Base-by-base conservation (phyloP, 2,888 invertebrate genomes). In the Melanostoma scalare region DNA sequence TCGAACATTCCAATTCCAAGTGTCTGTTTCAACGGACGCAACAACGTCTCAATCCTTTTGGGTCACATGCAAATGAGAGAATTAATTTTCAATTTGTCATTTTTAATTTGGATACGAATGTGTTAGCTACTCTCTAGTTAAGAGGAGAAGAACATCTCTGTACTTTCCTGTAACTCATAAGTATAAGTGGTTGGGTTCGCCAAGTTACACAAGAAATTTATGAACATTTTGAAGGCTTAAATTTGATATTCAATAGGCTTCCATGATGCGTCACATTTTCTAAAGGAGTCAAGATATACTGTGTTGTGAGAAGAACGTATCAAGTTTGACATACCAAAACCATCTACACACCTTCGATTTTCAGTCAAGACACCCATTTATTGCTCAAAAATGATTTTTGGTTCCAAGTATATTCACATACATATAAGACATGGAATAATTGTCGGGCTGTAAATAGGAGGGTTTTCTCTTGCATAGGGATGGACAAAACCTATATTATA, bases 81-180 rank as follows among this genome's bases (percentile, higher is more conserved):
- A 72, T 77, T 72, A 61, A 77, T 82, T 82, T 77, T 67, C 81
- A 82, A 77, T 82, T 82, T 82, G 81, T 82, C 81, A 82, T 68
- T 68, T 82, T 82, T 82, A 82, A 82, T 77, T 82, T 82, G 68
- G 52, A 53, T 73, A 56, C 63, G 72, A 82, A 61, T 77, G 40
- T 20, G 20, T 20, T 20, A 20, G 20, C 20, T 20, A 20, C 20
- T 20, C 20, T 20, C 20, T 20, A 20, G 6, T 6, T 4, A 10
- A n/a, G 36, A 36, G 31, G 9, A 6, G 33, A 6, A 44, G 33
- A 60, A 44, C 44, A 42, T 44, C 0, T 33, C n/a, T 2, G 31
- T 10, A 33, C 6, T 2, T 40, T 42, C 3, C 1, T 40, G 10
- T 8, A 10, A 3, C n/a, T 6, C 10, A 30, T 8, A 58, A 38